A percentile compares a stretch with the other conserved stretches of the same genome.
Evolutionary conservation across 2,888 invertebrate genomes (phyloP).

Genomic region (Heliconius cydno): DNA sequence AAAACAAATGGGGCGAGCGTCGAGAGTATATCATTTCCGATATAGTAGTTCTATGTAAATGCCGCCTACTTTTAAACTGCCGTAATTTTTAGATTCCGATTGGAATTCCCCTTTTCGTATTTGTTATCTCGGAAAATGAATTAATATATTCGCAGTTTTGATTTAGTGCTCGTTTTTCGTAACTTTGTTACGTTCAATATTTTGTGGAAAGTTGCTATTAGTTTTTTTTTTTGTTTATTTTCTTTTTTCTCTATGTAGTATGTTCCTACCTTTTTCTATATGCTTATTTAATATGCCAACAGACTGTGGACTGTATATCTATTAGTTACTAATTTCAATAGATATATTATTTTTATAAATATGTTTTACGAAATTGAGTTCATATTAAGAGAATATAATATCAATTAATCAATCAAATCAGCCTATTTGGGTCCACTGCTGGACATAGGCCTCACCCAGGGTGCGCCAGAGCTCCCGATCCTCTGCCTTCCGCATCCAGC

Average conservation of each 20-base stretch:
- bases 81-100: constrained; percentile 83
- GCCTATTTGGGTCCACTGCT: too few relatives aligned
- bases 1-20: constrained; percentile 67
- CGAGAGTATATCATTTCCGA: constrained; percentile 74
- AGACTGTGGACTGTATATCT: neutral
- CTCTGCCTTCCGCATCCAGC: too few relatives aligned
- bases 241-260: neutral
- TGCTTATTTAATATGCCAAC: neutral
- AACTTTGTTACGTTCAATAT: constrained; percentile 51
- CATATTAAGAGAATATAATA: too few relatives aligned
- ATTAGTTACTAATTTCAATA: too few relatives aligned
- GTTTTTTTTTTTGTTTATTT: neutral
- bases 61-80: constrained; percentile 82
- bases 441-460: too few relatives aligned
- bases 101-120: constrained; percentile 73
- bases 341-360: too few relatives aligned
- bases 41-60: constrained; percentile 82
- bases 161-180: constrained; percentile 71
- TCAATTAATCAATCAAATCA: too few relatives aligned
- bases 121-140: constrained; percentile 79
- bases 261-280: neutral
- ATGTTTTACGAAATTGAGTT: too few relatives aligned
- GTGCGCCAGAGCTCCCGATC: too few relatives aligned
- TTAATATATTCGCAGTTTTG: constrained; percentile 75
- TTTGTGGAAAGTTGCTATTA: constrained; percentile 32